Conservation (phyloP, 2,113 vertebrate genomes). For the Falco punctatus region DNA sequence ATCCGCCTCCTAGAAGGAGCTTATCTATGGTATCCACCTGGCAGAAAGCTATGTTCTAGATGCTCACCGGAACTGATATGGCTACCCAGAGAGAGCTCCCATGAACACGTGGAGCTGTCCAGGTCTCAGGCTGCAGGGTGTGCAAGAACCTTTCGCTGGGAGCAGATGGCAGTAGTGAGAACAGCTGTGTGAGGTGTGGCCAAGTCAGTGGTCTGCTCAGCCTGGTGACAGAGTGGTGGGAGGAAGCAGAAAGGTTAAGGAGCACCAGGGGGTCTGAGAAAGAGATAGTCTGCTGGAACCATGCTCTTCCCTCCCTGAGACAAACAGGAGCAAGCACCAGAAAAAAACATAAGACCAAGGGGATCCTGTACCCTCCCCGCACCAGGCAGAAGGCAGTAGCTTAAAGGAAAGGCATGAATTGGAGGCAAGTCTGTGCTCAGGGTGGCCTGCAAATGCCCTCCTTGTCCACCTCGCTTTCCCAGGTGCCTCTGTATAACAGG, state of each 20-base stretch:
- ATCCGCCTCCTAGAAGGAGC: background rate
- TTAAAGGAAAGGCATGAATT: background rate
- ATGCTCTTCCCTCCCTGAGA: background rate
- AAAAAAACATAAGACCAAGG: background rate
- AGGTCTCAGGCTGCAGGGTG: background rate
- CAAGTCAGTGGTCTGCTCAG: background rate
- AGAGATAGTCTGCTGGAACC: background rate
- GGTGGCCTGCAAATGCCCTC: background rate
- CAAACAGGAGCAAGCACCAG: background rate
- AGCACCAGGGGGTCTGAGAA: background rate
- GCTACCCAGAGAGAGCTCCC: background rate
- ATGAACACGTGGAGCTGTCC: background rate
- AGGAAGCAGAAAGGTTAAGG: background rate
- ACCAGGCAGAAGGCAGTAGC: background rate
- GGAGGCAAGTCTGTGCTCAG: accelerated
- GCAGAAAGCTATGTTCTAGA: background rate
- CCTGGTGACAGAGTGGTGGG: background rate
- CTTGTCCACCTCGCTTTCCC: background rate
- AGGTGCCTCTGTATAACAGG: background rate
- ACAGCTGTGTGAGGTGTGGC: background rate
- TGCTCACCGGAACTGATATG: background rate
- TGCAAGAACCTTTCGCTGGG: background rate
- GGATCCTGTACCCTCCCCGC: background rate
- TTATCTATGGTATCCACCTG: background rate
- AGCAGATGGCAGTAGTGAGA: background rate